These are phyloP conservation scores for Pegoplata infirma DNA, from an alignment of 2,888 invertebrate species.

Conservation along the genomic window DNA sequence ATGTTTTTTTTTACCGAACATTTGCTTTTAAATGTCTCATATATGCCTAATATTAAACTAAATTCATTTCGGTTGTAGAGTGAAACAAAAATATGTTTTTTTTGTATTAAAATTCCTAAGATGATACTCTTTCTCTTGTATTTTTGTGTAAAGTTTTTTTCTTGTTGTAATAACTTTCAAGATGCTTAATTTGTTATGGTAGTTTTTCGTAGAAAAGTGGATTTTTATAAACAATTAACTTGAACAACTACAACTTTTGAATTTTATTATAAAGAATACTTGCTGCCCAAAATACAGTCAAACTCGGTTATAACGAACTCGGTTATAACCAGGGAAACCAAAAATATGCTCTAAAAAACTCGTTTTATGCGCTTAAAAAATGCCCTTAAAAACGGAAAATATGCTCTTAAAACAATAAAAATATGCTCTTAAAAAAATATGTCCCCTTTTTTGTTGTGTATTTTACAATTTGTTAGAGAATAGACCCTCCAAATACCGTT, in stretches of 20 bases:
- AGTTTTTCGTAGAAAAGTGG: slow-evolving; percentile 18
- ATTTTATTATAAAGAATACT: slow-evolving; percentile 9
- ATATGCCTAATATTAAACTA: not conserved
- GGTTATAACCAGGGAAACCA: too few species aligned
- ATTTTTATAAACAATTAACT: slow-evolving; percentile 53
- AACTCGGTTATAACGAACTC: too few species aligned
- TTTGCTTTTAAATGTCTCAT: too few species aligned
- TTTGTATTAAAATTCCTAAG: not conserved
- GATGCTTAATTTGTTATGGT: slow-evolving; percentile 43
- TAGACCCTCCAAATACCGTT: too few species aligned
- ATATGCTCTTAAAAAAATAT: too few species aligned
- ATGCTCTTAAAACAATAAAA: too few species aligned
- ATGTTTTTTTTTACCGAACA: too few species aligned
- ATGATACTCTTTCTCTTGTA: not conserved
- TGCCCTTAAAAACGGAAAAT: too few species aligned
- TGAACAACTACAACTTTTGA: slow-evolving; percentile 20
- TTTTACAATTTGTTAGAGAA: too few species aligned
- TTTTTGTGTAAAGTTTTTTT: not conserved
- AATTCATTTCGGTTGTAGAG: not conserved
- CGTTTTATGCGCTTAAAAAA: too few species aligned
- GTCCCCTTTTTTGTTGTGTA: too few species aligned
- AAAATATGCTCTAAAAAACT: too few species aligned
- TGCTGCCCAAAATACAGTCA: not conserved
- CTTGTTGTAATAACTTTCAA: slow-evolving; percentile 30
- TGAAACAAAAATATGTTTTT: not conserved